Evolutionary conservation across 2,888 invertebrate species (phyloP).

Genomic region (Gryllus longicercus): DNA sequence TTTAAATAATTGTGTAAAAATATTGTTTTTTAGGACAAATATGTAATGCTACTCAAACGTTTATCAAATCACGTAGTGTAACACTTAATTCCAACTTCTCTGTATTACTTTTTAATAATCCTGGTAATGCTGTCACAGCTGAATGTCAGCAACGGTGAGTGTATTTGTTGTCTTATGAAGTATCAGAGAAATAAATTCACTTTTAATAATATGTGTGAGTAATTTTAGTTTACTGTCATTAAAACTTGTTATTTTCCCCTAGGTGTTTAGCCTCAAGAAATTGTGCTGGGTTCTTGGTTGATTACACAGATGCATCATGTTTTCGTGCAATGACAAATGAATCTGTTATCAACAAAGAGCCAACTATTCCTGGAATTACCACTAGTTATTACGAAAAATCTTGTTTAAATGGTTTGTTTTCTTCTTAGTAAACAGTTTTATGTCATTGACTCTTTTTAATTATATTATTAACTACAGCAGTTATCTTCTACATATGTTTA

Average conservation of each 20-base stretch:
- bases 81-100: constrained; percentile 21
- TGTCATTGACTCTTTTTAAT: neutral
- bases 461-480: no score
- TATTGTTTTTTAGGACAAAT: neutral
- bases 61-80: constrained; percentile 28
- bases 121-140: constrained; percentile 42
- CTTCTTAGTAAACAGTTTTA: neutral
- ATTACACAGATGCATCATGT: constrained; percentile 52
- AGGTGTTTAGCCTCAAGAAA: constrained; percentile 50
- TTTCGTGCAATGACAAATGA: constrained; percentile 46
- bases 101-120: constrained; percentile 39
- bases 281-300: constrained; percentile 52
- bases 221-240: constrained; percentile 30
- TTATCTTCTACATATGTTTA: no score
- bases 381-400: neutral
- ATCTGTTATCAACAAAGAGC: constrained; percentile 28
- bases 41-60: constrained; percentile 31
- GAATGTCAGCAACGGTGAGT: constrained; percentile 46
- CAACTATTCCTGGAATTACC: constrained; percentile 31
- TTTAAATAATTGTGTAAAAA: neutral
- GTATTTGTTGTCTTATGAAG: neutral
- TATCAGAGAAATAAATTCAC: constrained; percentile 11
- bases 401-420: neutral
- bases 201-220: neutral
- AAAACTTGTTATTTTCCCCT: constrained; percentile 21